phyloP scores from a whole-genome alignment of 2,888 invertebrate species.

The Apamea monoglypha region DNA sequence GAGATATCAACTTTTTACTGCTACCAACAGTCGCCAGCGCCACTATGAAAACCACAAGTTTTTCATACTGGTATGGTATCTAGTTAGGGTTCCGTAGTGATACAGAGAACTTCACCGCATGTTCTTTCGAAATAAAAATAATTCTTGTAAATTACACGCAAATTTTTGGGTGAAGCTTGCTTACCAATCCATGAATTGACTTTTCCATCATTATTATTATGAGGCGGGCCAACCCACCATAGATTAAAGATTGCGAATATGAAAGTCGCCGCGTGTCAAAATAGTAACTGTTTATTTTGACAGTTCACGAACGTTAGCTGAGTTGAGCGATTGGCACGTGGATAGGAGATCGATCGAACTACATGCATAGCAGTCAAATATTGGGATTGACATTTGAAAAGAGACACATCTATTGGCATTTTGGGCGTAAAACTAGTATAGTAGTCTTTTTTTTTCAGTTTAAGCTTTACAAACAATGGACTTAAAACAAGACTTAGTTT shows the following conservation, averaged over 20 bases:
- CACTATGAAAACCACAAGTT: constrained; percentile 44
- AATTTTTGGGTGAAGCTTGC: neutral
- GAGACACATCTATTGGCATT: neutral
- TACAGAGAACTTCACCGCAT: neutral
- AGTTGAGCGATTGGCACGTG: constrained; percentile 4
- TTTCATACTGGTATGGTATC: constrained; percentile 30
- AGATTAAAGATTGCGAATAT: neutral
- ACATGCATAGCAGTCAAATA: neutral
- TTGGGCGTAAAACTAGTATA: neutral
- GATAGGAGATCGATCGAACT: neutral
- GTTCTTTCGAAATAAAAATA: neutral
- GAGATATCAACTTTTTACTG: constrained; percentile 48
- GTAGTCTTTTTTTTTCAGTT: neutral
- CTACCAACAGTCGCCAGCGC: constrained; percentile 33
- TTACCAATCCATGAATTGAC: neutral
- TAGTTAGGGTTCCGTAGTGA: constrained; percentile 31
- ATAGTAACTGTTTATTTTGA: neutral
- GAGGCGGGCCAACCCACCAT: neutral
- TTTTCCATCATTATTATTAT: neutral
- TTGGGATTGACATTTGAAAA: neutral
- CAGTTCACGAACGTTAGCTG: neutral
- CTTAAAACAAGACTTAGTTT: neutral
- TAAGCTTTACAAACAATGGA: neutral
- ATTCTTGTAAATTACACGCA: neutral
- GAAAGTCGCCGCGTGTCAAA: neutral